Evolutionary conservation across 2,888 invertebrate genomes (phyloP).

Genomic region (Zeuzera pyrina): DNA sequence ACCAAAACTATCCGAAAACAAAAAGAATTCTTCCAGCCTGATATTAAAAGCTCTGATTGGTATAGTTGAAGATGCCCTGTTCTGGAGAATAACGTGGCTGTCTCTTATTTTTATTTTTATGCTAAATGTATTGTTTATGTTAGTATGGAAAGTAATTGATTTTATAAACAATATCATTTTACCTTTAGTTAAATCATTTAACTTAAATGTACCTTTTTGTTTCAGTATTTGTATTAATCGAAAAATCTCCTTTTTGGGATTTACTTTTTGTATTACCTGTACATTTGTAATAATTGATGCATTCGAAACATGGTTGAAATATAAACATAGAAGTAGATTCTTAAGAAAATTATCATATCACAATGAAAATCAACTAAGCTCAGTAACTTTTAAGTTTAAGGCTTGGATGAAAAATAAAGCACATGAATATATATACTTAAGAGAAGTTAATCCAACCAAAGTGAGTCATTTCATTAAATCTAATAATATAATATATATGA

Average conservation of each 20-base stretch:
- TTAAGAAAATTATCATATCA: slow-evolving; percentile 40
- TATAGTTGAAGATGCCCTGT: slow-evolving; percentile 54
- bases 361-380: slow-evolving; percentile 32
- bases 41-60: slow-evolving; percentile 39
- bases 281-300: slow-evolving; percentile 40
- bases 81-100: slow-evolving; percentile 57
- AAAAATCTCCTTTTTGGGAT: slow-evolving; percentile 44
- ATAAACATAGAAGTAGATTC: slow-evolving; percentile 55
- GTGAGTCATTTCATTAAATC: slow-evolving; percentile 25
- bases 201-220: slow-evolving; percentile 14
- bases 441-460: slow-evolving; percentile 58
- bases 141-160: slow-evolving; percentile 24
- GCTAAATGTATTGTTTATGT: slow-evolving; percentile 47
- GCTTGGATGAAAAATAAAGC: slow-evolving; percentile 34
- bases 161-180: neutral
- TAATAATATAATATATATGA: neutral
- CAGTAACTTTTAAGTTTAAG: slow-evolving; percentile 21
- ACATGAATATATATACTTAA: slow-evolving; percentile 39
- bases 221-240: slow-evolving; percentile 44
- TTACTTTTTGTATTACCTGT: slow-evolving; percentile 33
- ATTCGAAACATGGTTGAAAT: slow-evolving; percentile 56
- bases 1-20: slow-evolving; percentile 30
- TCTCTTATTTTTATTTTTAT: slow-evolving; percentile 44
- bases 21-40: slow-evolving; percentile 33
- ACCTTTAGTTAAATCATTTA: neutral